Base-by-base conservation (phyloP, 1,140 invertebrate species). In the Meloidogyne exigua region DNA sequence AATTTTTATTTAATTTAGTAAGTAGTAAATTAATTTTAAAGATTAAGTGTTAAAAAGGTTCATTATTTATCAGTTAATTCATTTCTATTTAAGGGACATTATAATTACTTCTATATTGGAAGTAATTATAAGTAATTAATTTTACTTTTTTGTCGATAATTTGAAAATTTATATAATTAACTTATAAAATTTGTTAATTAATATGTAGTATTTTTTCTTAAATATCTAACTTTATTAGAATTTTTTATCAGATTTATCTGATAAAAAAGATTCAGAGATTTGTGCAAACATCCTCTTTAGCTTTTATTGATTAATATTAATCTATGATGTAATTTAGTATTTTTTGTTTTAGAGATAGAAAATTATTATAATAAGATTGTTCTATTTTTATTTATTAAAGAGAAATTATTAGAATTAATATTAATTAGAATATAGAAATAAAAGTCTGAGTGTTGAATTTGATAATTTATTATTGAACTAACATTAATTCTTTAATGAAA, bases 141-240 rank as follows among this genome's bases (percentile, higher is more conserved):
- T 72, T 23, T 28, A 13, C 18, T 66, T 68, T 73, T 73, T 73
- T 66, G 69, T 68, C 21, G 11, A 13, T 75, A 63, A 10, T 73
- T 77, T 9, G 13, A 76, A 23, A 76, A 9, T 73, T 77, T 73
- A 77, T 15, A 12, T 76, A 12, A 15, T 21, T 88, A 91, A 92
- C 90, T 85, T 90, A 86, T 89, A 91, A 88, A 91, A 90, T 90
- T 91, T 90, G 69, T 88, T 91, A 84, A 69, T 90, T 71, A 91
- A 90, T 18, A 88, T 89, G 76, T 83, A 92, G 82, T 89, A 90
- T 85, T 88, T 92, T 88, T 87, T 91, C 84, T 90, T 91, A 88
- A 90, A 92, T 89, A 90, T 89, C 36, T 76, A 91, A 9, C 91
- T 91, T 44, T 91, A 90, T 11, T 78, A 91, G 75, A 89, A 88